Conservation (phyloP, 2,888 invertebrate species). For the Eubasilissa splendida region DNA sequence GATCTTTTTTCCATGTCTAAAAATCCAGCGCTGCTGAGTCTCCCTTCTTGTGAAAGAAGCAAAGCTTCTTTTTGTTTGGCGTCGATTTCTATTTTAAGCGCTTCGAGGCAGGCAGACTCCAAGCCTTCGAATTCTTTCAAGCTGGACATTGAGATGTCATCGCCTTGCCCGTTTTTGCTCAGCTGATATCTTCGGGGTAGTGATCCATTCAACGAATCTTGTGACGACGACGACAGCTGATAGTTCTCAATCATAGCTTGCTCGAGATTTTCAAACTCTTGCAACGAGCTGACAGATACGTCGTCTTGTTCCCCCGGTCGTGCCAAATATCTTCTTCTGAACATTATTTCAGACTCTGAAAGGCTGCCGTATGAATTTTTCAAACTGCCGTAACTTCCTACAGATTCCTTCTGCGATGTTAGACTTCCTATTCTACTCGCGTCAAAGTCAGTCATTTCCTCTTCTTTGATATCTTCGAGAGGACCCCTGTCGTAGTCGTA, state of each 20-base stretch:
- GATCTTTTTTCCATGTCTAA: constrained; percentile 71
- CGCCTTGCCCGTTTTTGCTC: constrained; percentile 83
- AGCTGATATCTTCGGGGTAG: constrained; percentile 81
- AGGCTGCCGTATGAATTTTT: constrained; percentile 93
- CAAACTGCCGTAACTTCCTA: constrained; percentile 86
- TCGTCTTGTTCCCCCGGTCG: constrained; percentile 92
- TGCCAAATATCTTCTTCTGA: constrained; percentile 87
- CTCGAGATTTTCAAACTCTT: constrained; percentile 95
- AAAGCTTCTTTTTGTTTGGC: constrained; percentile 90
- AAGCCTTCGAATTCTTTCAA: constrained; percentile 94
- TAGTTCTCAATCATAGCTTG: constrained; percentile 87
- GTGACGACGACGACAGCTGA: constrained; percentile 84
- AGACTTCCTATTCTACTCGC: constrained; percentile 84
- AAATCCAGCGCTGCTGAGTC: constrained; percentile 69
- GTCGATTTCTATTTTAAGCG: constrained; percentile 85
- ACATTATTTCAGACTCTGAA: constrained; percentile 91
- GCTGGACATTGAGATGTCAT: constrained; percentile 89
- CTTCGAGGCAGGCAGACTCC: constrained; percentile 90
- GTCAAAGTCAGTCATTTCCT: constrained; percentile 91
- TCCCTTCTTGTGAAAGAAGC: constrained; percentile 75
- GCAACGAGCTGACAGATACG: constrained; percentile 91
- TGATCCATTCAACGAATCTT: constrained; percentile 89
- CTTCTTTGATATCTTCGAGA: constrained; percentile 93
- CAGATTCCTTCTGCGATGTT: constrained; percentile 84
- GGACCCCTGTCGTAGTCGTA: constrained; percentile 89